Conservation (phyloP, 2,888 invertebrate genomes). For the Drosophila merina region DNA sequence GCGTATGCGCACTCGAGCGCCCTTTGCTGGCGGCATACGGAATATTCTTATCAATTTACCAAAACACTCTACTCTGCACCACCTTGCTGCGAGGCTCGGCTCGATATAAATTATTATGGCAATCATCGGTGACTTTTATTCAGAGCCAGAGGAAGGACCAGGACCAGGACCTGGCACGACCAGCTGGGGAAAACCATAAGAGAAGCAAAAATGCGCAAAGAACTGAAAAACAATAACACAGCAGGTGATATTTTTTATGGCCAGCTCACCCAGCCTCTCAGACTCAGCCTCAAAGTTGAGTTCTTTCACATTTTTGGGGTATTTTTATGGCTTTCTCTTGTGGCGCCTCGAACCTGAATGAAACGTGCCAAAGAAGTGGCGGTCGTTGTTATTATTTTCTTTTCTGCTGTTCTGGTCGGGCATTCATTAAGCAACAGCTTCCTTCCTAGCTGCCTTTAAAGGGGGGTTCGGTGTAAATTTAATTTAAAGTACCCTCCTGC, state of each 20-base stretch:
- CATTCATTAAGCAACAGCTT: constrained; percentile 62
- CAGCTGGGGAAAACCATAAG: constrained; percentile 23
- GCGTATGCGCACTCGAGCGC: constrained; percentile 30
- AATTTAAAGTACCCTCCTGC: constrained; percentile 53
- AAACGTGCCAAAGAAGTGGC: constrained; percentile 46
- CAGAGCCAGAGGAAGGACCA: constrained; percentile 37
- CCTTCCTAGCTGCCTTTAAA: constrained; percentile 6
- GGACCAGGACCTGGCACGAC: constrained; percentile 2
- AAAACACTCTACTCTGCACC: constrained; percentile 25
- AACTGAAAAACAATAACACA: constrained; percentile 67
- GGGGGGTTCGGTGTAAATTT: constrained; percentile 44
- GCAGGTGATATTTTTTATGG: constrained; percentile 74
- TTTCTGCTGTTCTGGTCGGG: constrained; percentile 17
- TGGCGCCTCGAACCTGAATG: constrained; percentile 34
- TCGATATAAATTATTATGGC: constrained; percentile 71
- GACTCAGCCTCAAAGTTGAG: neutral
- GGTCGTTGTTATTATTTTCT: constrained; percentile 29
- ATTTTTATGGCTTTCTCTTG: constrained; percentile 59
- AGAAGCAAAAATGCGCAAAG: constrained; percentile 26
- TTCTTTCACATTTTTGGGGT: constrained; percentile 23
- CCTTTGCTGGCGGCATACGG: constrained; percentile 51
- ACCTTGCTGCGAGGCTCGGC: constrained; percentile 33
- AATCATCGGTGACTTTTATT: constrained; percentile 78
- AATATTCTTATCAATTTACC: constrained; percentile 71
- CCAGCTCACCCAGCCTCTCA: constrained; percentile 30